phyloP scores from a whole-genome alignment of 2,113 vertebrate genomes.

The Dromiciops gliroides region DNA sequence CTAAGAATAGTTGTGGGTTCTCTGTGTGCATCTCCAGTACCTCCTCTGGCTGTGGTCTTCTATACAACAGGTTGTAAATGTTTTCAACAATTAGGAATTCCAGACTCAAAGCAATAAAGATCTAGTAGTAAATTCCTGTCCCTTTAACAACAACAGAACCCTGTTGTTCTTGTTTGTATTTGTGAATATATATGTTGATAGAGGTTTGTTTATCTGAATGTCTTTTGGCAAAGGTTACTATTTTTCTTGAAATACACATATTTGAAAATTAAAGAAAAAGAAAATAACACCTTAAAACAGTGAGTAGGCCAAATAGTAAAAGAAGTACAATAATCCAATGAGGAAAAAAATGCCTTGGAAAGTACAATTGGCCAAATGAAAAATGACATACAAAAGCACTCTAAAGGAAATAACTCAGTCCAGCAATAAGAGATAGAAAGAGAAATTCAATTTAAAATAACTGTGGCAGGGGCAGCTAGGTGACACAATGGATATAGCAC shows the following conservation, averaged over 20 bases:
- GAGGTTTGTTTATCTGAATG: background rate
- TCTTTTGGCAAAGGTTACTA: background rate
- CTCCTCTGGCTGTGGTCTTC: background rate
- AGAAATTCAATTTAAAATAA: too few species aligned
- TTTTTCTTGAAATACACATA: background rate
- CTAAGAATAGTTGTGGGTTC: background rate
- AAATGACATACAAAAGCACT: too few species aligned
- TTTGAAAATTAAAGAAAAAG: too few species aligned
- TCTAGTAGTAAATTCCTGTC: background rate
- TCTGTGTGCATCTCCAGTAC: background rate
- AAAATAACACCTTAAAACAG: too few species aligned
- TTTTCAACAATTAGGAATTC: background rate
- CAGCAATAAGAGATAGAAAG: too few species aligned
- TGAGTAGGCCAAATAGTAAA: too few species aligned
- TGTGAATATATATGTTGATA: background rate
- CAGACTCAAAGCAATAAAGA: constrained; percentile 19
- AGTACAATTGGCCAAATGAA: too few species aligned
- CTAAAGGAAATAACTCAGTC: too few species aligned
- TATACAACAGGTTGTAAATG: background rate
- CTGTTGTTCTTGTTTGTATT: background rate
- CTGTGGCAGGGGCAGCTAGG: too few species aligned
- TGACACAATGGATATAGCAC: too few species aligned
- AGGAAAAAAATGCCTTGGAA: too few species aligned
- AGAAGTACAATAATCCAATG: too few species aligned
- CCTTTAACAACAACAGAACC: background rate